Evolutionary conservation across 2,113 vertebrate genomes (phyloP).

Genomic region (Protobothrops flavoviridis): DNA sequence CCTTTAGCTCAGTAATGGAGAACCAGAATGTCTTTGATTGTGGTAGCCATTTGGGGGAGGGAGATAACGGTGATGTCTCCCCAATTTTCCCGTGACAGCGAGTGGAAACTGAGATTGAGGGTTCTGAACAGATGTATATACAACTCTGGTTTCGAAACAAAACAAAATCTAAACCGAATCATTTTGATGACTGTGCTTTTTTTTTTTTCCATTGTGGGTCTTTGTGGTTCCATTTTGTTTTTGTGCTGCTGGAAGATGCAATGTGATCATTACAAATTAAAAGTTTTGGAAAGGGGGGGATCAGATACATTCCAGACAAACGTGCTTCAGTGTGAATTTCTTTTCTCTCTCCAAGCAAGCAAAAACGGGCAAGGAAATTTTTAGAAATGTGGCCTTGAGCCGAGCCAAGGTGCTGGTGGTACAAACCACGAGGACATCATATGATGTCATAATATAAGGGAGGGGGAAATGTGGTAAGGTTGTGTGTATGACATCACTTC

Average conservation of each 20-base stretch:
- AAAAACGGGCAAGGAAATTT: background rate
- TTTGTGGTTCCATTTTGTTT: background rate
- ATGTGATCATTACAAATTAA: slow-evolving; percentile 1
- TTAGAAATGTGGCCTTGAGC: background rate
- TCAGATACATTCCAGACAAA: background rate
- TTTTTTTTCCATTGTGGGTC: background rate
- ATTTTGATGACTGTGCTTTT: background rate
- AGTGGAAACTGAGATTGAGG: background rate
- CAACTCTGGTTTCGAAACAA: background rate
- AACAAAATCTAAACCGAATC: background rate
- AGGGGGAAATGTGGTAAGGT: too few relatives aligned
- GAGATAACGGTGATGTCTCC: fast-evolving
- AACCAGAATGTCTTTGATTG: background rate
- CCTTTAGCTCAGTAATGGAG: background rate
- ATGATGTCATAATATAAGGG: too few relatives aligned
- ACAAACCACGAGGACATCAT: too few relatives aligned
- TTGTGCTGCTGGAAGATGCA: background rate
- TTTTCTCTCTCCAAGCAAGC: background rate
- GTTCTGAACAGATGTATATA: background rate
- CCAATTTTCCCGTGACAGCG: too few relatives aligned
- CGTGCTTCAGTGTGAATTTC: background rate
- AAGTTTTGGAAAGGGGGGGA: background rate
- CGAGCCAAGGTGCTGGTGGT: too few relatives aligned
- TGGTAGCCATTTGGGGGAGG: background rate
- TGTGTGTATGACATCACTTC: too few relatives aligned